These are phyloP conservation scores for Mya arenaria DNA, from an alignment of 1,140 invertebrate species.

Conservation along the genomic window DNA sequence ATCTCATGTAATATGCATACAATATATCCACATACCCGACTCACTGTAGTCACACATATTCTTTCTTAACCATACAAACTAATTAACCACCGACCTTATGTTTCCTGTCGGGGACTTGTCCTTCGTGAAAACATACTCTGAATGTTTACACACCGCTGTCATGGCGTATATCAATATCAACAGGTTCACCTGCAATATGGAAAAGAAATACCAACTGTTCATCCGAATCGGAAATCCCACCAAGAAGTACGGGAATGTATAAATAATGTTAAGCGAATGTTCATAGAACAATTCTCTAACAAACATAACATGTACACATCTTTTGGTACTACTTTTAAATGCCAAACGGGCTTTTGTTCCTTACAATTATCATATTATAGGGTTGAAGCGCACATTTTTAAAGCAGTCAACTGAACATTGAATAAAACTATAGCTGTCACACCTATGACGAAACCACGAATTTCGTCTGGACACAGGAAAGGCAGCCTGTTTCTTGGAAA, in stretches of 20 bases:
- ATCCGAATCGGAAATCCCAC: too few species aligned
- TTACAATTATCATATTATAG: too few species aligned
- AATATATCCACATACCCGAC: too few species aligned
- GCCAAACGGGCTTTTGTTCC: neutral
- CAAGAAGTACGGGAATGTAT: too few species aligned
- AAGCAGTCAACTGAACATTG: neutral
- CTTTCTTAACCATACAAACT: too few species aligned
- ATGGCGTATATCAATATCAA: conserved; percentile 93
- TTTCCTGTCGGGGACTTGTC: conserved; percentile 90
- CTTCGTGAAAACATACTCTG: conserved; percentile 88
- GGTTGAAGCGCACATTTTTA: neutral
- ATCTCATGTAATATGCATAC: too few species aligned
- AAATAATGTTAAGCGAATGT: too few species aligned
- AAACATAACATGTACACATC: neutral
- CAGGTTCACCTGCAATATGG: conserved; percentile 87
- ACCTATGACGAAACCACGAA: too few species aligned
- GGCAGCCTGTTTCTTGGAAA: too few species aligned
- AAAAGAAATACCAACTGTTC: neutral
- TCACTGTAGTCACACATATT: too few species aligned
- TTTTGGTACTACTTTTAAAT: neutral
- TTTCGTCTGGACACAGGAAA: too few species aligned
- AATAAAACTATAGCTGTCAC: too few species aligned
- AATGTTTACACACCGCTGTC: conserved; percentile 92
- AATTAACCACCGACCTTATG: conserved; percentile 86
- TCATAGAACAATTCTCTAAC: neutral